These are phyloP conservation scores for Microcebus jonahi DNA, from an alignment of 2,113 vertebrate genomes.

Conservation along the genomic window DNA sequence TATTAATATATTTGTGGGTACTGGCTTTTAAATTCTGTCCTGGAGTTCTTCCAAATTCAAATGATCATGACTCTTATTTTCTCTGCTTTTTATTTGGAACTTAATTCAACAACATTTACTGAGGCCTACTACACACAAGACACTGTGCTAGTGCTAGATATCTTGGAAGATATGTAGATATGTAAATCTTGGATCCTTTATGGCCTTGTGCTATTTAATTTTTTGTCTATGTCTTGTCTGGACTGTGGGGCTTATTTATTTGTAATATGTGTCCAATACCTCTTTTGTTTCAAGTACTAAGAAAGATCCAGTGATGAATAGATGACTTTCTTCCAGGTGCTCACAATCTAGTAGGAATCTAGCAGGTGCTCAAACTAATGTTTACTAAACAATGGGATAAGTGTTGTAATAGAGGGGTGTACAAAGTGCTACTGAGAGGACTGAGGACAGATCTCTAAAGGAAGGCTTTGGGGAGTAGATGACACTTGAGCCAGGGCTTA, in stretches of 20 bases:
- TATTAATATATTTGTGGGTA: background rate
- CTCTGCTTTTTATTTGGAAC: background rate
- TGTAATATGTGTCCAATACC: background rate
- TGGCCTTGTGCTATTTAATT: conserved; percentile 20
- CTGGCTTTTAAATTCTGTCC: background rate
- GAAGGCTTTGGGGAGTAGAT: background rate
- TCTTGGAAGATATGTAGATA: background rate
- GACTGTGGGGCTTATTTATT: conserved; percentile 1
- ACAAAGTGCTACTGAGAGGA: background rate
- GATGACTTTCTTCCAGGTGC: background rate
- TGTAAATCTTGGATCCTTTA: background rate
- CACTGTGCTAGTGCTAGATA: background rate
- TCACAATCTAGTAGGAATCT: background rate
- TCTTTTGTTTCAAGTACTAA: conserved; percentile 46
- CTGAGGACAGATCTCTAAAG: background rate
- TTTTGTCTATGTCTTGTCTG: conserved; percentile 27
- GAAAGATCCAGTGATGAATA: conserved; percentile 5
- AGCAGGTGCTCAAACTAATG: conserved; percentile 9
- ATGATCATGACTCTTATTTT: background rate
- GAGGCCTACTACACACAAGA: background rate
- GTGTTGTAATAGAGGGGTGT: background rate
- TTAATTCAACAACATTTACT: background rate
- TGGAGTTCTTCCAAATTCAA: conserved; percentile 24
- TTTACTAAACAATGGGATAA: conserved; percentile 48
- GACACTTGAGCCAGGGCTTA: background rate